Percentiles rank a stretch among this genome's conserved stretches.
phyloP scores from a whole-genome alignment of 2,113 vertebrate species.

The Hydropotes inermis region DNA sequence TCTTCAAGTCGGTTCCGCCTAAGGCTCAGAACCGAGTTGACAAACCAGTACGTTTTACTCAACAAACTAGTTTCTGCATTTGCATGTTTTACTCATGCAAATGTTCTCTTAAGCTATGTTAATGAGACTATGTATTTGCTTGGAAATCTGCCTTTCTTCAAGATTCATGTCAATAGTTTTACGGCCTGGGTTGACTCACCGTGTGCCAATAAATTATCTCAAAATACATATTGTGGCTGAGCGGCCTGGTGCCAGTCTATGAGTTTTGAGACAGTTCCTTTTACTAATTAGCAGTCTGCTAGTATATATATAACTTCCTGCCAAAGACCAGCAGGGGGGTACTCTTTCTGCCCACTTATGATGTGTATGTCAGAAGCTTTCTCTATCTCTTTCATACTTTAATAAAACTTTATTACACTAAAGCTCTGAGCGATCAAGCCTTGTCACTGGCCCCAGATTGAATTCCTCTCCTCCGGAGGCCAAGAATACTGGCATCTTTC shows the following conservation, averaged over 20 bases:
- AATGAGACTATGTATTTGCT: background rate
- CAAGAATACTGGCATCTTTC: background rate
- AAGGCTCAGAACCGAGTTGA: background rate
- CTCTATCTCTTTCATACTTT: background rate
- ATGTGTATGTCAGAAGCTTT: background rate
- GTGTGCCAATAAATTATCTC: background rate
- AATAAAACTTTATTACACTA: background rate
- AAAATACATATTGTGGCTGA: background rate
- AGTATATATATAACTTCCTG: background rate
- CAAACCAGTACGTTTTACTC: background rate
- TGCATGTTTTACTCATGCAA: background rate
- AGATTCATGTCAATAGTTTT: background rate
- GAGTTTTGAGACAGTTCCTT: background rate
- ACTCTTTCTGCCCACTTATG: background rate
- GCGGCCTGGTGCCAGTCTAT: background rate
- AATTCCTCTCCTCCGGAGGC: background rate
- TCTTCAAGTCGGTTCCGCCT: fast-evolving
- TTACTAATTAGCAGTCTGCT: background rate
- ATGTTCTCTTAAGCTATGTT: background rate
- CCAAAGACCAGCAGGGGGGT: background rate
- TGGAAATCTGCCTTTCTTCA: no score
- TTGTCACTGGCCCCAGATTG: background rate
- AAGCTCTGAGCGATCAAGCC: background rate
- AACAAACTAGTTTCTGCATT: background rate
- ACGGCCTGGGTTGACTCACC: background rate